phyloP scores from a whole-genome alignment of 2,888 invertebrate species.

The Thera britannica region DNA sequence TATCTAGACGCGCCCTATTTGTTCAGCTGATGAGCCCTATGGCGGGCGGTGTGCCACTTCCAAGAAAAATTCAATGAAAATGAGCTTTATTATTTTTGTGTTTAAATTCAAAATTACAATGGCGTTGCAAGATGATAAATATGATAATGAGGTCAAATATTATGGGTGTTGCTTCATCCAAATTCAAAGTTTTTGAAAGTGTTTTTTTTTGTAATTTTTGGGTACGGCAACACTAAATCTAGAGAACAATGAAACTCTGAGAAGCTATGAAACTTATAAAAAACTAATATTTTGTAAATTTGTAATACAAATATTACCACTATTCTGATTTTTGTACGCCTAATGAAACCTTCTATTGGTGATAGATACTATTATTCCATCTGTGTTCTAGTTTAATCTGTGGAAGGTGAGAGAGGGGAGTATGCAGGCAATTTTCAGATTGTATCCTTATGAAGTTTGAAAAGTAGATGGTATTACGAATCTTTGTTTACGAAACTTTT shows the following conservation, averaged over 20 bases:
- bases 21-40: constrained; percentile 67
- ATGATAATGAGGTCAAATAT: too few species aligned
- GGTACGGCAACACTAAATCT: too few species aligned
- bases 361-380: not conserved
- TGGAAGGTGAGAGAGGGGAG: constrained; percentile 6
- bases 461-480: constrained; percentile 18
- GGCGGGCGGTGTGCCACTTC: constrained; percentile 37
- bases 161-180: too few species aligned
- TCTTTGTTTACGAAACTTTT: constrained; percentile 28
- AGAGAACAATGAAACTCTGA: too few species aligned
- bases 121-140: too few species aligned
- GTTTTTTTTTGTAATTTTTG: too few species aligned
- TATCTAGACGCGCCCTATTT: constrained; percentile 75
- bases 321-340: not conserved
- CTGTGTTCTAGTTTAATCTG: constrained; percentile 36
- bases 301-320: too few species aligned
- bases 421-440: constrained; percentile 34
- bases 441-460: constrained; percentile 32
- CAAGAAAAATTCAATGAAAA: constrained; percentile 1
- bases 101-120: not conserved
- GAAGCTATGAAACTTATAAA: too few species aligned
- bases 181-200: too few species aligned
- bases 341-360: not conserved
- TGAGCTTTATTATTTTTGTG: not conserved
- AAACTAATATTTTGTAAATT: too few species aligned